Percentiles rank a stretch among this genome's conserved stretches.
These are phyloP conservation scores for Fundulus diaphanus DNA, from an alignment of 2,797 vertebrate genomes.

Conservation along the genomic window DNA sequence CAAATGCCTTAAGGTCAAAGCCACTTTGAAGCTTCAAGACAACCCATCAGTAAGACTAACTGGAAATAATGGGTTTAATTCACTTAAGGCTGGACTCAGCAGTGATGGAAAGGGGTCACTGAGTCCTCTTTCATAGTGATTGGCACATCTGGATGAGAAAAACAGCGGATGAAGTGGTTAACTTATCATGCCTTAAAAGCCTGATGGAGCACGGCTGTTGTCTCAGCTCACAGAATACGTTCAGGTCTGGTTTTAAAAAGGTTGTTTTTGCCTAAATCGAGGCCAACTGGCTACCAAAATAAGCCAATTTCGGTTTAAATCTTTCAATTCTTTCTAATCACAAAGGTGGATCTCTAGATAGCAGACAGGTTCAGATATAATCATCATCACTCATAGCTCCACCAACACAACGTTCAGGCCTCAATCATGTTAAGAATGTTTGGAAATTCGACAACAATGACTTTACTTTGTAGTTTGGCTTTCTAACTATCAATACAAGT, in stretches of 20 bases:
- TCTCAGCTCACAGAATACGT: background rate
- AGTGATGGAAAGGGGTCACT: conserved; percentile 1
- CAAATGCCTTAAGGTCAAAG: background rate
- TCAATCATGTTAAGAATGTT: background rate
- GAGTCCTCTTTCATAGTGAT: background rate
- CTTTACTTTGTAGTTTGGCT: too few species aligned
- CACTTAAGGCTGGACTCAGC: background rate
- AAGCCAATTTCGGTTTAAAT: background rate
- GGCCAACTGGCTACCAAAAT: background rate
- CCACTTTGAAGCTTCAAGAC: background rate
- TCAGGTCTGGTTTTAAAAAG: background rate
- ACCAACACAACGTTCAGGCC: background rate
- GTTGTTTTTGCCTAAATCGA: background rate
- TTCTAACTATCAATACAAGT: too few species aligned
- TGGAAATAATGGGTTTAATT: conserved; percentile 4
- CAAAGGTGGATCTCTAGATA: background rate
- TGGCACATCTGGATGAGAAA: background rate
- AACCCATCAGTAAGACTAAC: background rate
- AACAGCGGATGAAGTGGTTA: background rate
- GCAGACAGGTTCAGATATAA: background rate
- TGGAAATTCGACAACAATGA: too few species aligned
- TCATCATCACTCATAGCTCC: background rate
- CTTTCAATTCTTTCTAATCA: background rate
- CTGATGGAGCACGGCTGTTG: background rate
- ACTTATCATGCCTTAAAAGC: background rate